phyloP scores from a whole-genome alignment of 2,797 vertebrate species.

The Columba guinea region DNA sequence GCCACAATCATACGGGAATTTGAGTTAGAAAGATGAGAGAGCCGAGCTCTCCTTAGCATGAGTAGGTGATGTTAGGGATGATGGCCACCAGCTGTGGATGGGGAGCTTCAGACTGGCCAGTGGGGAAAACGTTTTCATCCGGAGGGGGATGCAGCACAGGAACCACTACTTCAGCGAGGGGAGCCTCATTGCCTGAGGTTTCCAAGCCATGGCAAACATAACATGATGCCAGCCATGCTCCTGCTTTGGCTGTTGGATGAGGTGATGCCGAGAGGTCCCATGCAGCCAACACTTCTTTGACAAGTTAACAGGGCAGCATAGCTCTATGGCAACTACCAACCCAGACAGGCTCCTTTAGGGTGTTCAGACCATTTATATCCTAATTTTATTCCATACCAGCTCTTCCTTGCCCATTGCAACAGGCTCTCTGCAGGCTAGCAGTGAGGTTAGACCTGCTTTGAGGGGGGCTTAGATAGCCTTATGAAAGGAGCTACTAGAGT shows the following conservation, averaged over 20 bases:
- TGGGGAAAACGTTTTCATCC: not conserved
- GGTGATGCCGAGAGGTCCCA: not conserved
- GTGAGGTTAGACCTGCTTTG: not conserved
- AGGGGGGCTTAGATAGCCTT: not conserved
- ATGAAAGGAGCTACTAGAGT: not conserved
- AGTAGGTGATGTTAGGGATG: not conserved
- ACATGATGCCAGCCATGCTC: not conserved
- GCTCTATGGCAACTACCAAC: not conserved
- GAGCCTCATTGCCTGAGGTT: not conserved
- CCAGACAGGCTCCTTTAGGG: not conserved
- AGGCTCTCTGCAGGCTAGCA: not conserved
- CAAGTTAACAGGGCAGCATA: not conserved
- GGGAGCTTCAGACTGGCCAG: not conserved
- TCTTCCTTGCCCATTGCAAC: not conserved
- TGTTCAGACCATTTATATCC: not conserved
- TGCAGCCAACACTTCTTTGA: not conserved
- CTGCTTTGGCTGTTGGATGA: not conserved
- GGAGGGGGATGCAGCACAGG: not conserved
- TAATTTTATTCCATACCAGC: not conserved
- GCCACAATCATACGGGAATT: rapidly evolving
- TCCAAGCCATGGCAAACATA: not conserved
- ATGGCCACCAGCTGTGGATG: not conserved
- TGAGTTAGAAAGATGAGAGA: not conserved
- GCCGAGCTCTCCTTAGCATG: rapidly evolving
- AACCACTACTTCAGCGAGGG: not conserved